Percentiles rank a stretch among this genome's conserved stretches.
Conservation (phyloP, 1,140 invertebrate species). For the Probaryconus sp. region DNA sequence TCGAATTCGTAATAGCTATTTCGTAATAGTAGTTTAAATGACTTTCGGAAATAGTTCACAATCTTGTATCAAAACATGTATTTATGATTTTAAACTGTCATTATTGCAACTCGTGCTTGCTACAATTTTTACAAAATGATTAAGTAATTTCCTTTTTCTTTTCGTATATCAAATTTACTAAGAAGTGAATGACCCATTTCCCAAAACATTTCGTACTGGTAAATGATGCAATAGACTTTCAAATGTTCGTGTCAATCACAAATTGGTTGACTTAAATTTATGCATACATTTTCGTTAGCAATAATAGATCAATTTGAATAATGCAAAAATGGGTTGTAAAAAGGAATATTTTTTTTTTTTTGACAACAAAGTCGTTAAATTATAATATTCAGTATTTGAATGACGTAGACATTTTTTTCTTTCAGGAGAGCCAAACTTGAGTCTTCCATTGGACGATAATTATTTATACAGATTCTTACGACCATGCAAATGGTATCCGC, state of each 20-base stretch:
- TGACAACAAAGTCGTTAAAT: too few relatives aligned
- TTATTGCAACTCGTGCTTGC: conserved; percentile 20
- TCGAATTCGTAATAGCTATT: neutral
- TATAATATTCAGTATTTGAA: too few relatives aligned
- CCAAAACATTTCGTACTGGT: neutral
- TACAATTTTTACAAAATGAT: conserved; percentile 9
- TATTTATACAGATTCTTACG: conserved; percentile 73
- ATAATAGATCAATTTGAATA: too few relatives aligned
- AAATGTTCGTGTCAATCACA: too few relatives aligned
- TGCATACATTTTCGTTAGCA: neutral
- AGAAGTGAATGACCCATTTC: conserved; percentile 1
- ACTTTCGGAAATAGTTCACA: conserved; percentile 9
- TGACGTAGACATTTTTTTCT: conserved; percentile 47
- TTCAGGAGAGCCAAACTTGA: conserved; percentile 72
- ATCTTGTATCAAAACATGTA: conserved; percentile 9
- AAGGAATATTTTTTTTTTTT: too few relatives aligned
- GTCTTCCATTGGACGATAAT: conserved; percentile 68
- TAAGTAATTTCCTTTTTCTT: conserved; percentile 6
- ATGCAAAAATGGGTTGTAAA: too few relatives aligned
- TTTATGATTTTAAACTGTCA: conserved; percentile 4
- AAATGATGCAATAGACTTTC: conserved; percentile 4
- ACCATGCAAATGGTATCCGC: conserved; percentile 76
- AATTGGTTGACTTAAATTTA: too few relatives aligned
- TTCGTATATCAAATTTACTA: conserved; percentile 8
- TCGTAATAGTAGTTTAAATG: conserved; percentile 12